Evolutionary conservation across 1,140 invertebrate species (phyloP), one percentile per base, ranked within the genome.

Genomic region (Drosophila persimilis): DNA sequence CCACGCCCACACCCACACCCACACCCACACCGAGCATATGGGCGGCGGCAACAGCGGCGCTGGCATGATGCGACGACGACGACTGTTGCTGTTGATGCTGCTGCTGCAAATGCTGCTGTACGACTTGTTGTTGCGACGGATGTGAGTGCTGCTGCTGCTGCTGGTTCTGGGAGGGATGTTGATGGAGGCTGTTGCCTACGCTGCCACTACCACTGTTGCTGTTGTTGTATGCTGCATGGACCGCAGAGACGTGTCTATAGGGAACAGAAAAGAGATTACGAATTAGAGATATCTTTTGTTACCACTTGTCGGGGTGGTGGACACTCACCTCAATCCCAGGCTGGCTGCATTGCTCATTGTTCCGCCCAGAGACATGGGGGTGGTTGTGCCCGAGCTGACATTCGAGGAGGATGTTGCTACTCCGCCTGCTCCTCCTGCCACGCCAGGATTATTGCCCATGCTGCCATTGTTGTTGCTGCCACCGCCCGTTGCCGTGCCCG

Each of bases 21-120:
- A 79, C 54, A 20, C 67, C 62, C 29, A 75, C 60, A 17, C 73
- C 73, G 50, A 85, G 44, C 64, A 85, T 63, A 26, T 84, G 80
- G 15, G 81, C 69, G 6, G 80, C 77, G 6, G 80, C 80, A 15
- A 83, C 79, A 39, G 79, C 80, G 45, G 79, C 80, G 24, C 61
- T 84, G 29, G 74, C 59, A 41, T 83, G 79, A 52, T 81, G 78
- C 39, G 78, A 46, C 29, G 70, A 43, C 20, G 43, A 24, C 13
- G 29, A 35, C 31, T 17, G 45, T 6, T 73, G 70, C 41, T 64
- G 65, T 35, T 62, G 64, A 51, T 85, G 81, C 47, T 69, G 54
- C 35, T 76, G 73, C 50, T 85, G 81, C 47, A 65, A 50, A 26
- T 76, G 73, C 50, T 65, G 59, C 50, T 62, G 66, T 31, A 55